Evolutionary conservation across 1,140 invertebrate genomes (phyloP), one percentile per base, ranked within the genome.

Genomic region (Chironomus tepperi): DNA sequence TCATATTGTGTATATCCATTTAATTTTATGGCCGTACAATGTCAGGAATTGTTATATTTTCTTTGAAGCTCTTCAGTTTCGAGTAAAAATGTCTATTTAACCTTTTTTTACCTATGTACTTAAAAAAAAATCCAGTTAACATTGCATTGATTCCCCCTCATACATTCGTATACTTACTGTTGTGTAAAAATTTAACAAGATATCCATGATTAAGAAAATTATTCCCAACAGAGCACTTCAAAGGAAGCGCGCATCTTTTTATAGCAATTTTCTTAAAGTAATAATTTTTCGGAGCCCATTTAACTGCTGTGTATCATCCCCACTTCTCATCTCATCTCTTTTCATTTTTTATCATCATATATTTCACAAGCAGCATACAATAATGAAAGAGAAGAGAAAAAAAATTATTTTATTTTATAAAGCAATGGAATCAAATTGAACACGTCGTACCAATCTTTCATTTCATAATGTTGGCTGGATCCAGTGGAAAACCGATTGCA

Each of bases 401-500:
- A 57, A n/a, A n/a, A 15, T 57, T 57, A 10, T 57, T 57, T n/a
- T 57, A 12, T 57, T 57, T 57, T 57, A 15, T 57, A 57, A n/a
- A 57, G 12, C 12, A 57, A 57, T 57, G 47, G 47, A 57, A 57
- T 57, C 47, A 57, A 57, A 57, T 57, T 57, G 47, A 57, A 57
- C 47, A 57, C 47, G 47, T 57, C 47, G 12, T 5, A 57, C 47
- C 47, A 57, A 57, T 57, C 47, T 57, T 57, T 57, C 47, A 57
- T 57, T 57, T 57, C 47, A 57, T 34, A 34, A 34, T 57, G 47
- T 57, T 57, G n/a, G 43, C 43, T 47, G 47, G 10, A 57, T 12
- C 47, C 65, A 70, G 65, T 70, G 65, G 6, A 19, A 70, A 70
- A 70, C 16, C 65, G 65, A 70, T 70, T 70, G 16, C 65, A 70